A percentile compares a stretch with the other conserved stretches of the same genome.
phyloP scores from a whole-genome alignment of 2,113 vertebrate genomes.

The Lynx canadensis region DNA sequence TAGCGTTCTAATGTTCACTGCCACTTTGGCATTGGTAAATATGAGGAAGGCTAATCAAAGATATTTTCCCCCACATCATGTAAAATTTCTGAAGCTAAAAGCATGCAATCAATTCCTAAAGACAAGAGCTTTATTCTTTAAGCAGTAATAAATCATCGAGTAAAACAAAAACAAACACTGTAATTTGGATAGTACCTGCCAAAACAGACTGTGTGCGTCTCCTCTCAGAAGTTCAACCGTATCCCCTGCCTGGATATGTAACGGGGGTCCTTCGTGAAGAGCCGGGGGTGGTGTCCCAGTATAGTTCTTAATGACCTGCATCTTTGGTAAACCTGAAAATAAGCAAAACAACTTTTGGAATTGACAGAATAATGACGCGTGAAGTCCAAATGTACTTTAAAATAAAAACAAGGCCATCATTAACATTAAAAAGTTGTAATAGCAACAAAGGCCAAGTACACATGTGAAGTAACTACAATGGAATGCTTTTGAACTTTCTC shows the following conservation, averaged over 20 bases:
- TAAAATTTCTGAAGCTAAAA: slow-evolving; percentile 33
- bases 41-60: slow-evolving; percentile 6
- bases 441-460: neutral
- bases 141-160: neutral
- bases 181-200: slow-evolving; percentile 90
- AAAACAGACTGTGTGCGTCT: slow-evolving; percentile 94
- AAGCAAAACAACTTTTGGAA: slow-evolving; percentile 9
- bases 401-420: neutral
- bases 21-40: neutral
- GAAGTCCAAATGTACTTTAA: neutral
- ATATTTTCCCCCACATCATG: neutral
- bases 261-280: slow-evolving; percentile 86
- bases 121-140: neutral
- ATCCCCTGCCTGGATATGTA: slow-evolving; percentile 93
- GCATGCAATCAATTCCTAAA: neutral
- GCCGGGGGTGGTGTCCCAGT: slow-evolving; percentile 89
- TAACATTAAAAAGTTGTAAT: slow-evolving; percentile 14
- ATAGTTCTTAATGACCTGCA: slow-evolving; percentile 94
- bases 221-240: slow-evolving; percentile 93
- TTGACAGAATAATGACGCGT: neutral
- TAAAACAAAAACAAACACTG: neutral
- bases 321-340: slow-evolving; percentile 92
- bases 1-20: neutral
- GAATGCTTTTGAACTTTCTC: slow-evolving; percentile 31
- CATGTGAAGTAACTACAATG: neutral